A percentile compares a stretch with the other conserved stretches of the same genome.
Evolutionary conservation across 2,888 invertebrate genomes (phyloP).

Genomic region (Platycheirus rosarum): DNA sequence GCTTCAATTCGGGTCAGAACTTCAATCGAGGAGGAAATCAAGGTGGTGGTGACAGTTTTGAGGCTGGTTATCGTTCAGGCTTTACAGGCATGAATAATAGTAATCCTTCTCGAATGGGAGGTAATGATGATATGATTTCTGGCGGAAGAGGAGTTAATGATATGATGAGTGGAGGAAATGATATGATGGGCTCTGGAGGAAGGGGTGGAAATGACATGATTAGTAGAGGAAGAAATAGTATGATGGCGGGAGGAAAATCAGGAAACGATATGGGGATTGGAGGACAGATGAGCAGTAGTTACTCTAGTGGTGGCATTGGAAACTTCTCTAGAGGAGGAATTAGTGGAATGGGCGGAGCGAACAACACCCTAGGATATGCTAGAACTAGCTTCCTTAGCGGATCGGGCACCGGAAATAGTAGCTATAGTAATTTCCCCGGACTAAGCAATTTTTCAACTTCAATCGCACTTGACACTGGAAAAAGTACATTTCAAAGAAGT

Average conservation of each 20-base stretch:
- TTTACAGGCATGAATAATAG: constrained; percentile 27
- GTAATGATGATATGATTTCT: constrained; percentile 19
- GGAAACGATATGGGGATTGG: too few species aligned
- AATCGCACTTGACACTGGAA: not conserved
- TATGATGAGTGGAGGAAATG: constrained; percentile 12
- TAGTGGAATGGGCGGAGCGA: constrained; percentile 14
- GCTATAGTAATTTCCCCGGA: constrained; percentile 34
- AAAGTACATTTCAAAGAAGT: constrained; percentile 13
- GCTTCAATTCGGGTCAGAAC: constrained; percentile 21
- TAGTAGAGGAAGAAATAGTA: constrained; percentile 17
- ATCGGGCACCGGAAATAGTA: not conserved
- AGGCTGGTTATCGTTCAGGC: constrained; percentile 35
- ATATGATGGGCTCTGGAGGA: constrained; percentile 2
- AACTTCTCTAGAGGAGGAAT: constrained; percentile 26
- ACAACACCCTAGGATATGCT: constrained; percentile 11
- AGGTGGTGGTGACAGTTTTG: not conserved
- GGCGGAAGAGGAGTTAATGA: constrained; percentile 24
- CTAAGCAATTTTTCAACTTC: constrained; percentile 31
- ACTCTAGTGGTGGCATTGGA: not conserved
- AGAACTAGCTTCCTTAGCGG: not conserved
- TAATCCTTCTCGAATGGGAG: constrained; percentile 15
- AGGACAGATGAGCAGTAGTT: too few species aligned
- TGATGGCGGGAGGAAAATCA: constrained; percentile 14
- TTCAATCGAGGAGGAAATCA: constrained; percentile 18
- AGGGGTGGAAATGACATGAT: constrained; percentile 36